These are phyloP conservation scores for Caranx melampygus DNA, from an alignment of 2,113 vertebrate species.

Conservation along the genomic window DNA sequence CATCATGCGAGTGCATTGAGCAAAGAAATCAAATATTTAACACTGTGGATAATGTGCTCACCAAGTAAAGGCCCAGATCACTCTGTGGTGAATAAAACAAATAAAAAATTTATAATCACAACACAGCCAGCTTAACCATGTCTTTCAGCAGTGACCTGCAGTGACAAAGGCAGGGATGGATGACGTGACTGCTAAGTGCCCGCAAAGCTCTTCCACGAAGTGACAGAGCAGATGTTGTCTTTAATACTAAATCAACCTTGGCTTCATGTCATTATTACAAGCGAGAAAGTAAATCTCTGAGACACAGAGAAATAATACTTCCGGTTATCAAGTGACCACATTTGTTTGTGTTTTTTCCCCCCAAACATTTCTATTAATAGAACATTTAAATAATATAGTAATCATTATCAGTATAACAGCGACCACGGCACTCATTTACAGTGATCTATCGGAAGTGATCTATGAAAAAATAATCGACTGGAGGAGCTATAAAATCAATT, in stretches of 20 bases:
- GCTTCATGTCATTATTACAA: neutral
- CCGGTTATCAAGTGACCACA: neutral
- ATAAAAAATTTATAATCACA: slow-evolving; percentile 62
- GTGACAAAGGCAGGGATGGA: slow-evolving; percentile 21
- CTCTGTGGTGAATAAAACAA: slow-evolving; percentile 27
- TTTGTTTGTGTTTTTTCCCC: neutral
- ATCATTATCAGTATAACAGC: neutral
- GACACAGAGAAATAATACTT: neutral
- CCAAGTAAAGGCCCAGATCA: slow-evolving; percentile 38
- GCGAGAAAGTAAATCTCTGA: neutral
- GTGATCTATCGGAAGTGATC: neutral
- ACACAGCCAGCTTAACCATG: slow-evolving; percentile 19
- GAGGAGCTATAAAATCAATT: neutral
- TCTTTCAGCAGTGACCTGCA: neutral
- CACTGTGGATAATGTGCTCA: slow-evolving; percentile 25
- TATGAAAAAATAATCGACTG: neutral
- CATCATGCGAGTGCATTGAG: slow-evolving; percentile 37
- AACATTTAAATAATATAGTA: neutral
- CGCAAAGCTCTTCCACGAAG: slow-evolving; percentile 36
- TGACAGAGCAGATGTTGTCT: slow-evolving; percentile 29
- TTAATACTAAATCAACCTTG: slow-evolving; percentile 23
- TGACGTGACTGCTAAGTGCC: slow-evolving; percentile 4
- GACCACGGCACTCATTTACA: neutral
- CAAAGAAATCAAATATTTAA: slow-evolving; percentile 76
- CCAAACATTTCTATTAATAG: neutral